Base-by-base conservation (phyloP, 2,113 vertebrate species). In the Aleadryas rufinucha region DNA sequence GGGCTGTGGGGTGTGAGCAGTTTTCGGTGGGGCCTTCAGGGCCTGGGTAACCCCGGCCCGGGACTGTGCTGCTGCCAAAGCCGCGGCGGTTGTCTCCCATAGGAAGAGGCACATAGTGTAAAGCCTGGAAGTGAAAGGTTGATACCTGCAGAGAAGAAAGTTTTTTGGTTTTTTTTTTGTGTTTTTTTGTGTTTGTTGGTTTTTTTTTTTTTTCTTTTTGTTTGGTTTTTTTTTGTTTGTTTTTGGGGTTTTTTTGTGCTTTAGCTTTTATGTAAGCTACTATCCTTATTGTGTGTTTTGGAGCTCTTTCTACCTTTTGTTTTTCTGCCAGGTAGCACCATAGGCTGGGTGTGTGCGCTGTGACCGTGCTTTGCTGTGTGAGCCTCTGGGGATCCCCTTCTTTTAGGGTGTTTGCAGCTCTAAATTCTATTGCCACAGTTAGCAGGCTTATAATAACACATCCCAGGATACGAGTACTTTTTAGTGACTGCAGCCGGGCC, bases 361-460 rank as follows among this genome's bases (percentile, higher is more conserved):
- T 15, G 64, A 5, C 19, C 5, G 0, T 3, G 0, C 33, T 21
- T 12, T 12, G 18, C 57, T 30, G 7, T 2, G 4, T 7, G 37
- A 9, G 28, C 15, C 5, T 0, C 33, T 31, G 47, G 7, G 16
- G 1, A 1, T 33, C 21, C 33, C 22, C 11, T 35, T 23, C n/a
- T n/a, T 37, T 13, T 27, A 13, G 21, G 1, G 10, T 5, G 6
- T 16, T 33, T 12, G 1, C 10, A n/a, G 17, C 39, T 76, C 20
- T 30, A 2, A 27, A 3, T 30, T 42, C 13, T 11, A 0, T 9
- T 22, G 18, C 19, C 13, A 0, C 0, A 0, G 3, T 52, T 37
- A 47, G 45, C 16, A 17, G 47, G 8, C 10, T 31, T 39, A 4
- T 6, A 30, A 1, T 18, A 33, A 6, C 2, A 0, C 15, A 30